These are phyloP conservation scores for Botrylloides violaceus DNA, from an alignment of 23 tunicate genomes.

Conservation along the genomic window DNA sequence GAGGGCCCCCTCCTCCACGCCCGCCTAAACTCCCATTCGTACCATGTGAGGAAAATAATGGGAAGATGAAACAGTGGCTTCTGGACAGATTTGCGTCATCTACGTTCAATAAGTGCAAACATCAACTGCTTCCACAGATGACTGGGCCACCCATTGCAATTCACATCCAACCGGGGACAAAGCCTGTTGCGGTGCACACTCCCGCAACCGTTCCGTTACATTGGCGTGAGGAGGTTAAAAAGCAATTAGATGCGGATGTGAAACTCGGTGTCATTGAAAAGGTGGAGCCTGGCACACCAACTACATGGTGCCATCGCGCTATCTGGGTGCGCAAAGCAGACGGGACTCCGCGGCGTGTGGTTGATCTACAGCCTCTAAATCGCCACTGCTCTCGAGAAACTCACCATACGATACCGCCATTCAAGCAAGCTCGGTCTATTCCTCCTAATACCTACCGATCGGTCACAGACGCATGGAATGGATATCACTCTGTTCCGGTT, in stretches of 20 bases:
- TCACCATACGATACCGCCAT: conserved; percentile 1
- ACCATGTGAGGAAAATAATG: too few relatives aligned
- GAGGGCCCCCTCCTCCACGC: too few relatives aligned
- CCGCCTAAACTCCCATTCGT: too few relatives aligned
- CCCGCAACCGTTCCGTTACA: too few relatives aligned
- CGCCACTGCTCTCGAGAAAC: conserved; percentile 7
- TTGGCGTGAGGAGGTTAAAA: too few relatives aligned
- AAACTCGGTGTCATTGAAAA: not conserved
- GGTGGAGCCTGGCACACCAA: not conserved
- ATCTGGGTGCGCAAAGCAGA: conserved; percentile 2
- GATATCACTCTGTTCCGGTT: too few relatives aligned
- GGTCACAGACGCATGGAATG: conserved; percentile 24
- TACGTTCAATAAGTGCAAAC: not conserved
- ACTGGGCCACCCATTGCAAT: conserved; percentile 28
- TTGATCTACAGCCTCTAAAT: conserved; percentile 19
- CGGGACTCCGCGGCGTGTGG: conserved; percentile 29
- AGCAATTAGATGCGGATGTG: conserved; percentile 12
- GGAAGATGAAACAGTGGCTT: not conserved
- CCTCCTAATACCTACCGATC: conserved; percentile 25
- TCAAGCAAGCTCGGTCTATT: conserved; percentile 15
- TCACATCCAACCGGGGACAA: conserved; percentile 9
- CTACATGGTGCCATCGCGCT: conserved; percentile 15
- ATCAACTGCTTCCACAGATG: conserved; percentile 12
- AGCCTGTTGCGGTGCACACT: conserved; percentile 17
- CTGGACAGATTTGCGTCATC: not conserved